Evolutionary conservation across 2,797 vertebrate genomes (phyloP).

Genomic region (Gastrophryne carolinensis): DNA sequence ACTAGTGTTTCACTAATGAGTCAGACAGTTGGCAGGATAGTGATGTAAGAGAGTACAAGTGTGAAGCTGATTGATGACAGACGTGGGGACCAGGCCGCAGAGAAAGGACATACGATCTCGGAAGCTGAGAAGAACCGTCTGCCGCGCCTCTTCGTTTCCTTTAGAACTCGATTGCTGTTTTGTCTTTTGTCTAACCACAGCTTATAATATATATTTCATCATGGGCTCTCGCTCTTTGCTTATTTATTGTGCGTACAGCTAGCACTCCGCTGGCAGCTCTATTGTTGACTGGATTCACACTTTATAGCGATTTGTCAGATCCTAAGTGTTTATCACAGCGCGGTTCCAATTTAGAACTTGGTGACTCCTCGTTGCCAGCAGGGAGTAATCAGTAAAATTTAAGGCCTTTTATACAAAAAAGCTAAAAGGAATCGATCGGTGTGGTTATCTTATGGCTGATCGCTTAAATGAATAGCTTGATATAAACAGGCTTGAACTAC

Average conservation of each 20-base stretch:
- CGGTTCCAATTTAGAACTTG: not conserved
- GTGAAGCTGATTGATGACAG: conserved; percentile 52
- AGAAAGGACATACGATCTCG: conserved; percentile 39
- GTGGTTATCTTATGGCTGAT: too few species aligned
- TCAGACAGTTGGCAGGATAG: conserved; percentile 53
- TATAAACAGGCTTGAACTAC: too few species aligned
- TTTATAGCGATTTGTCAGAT: conserved; percentile 2
- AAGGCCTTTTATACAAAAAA: too few species aligned
- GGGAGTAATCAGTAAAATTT: not conserved
- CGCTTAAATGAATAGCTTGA: too few species aligned
- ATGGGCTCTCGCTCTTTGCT: not conserved
- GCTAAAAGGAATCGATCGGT: too few species aligned
- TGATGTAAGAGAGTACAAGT: conserved; percentile 48
- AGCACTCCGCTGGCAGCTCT: too few species aligned
- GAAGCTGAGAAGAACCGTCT: conserved; percentile 12
- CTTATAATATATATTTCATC: conserved; percentile 34
- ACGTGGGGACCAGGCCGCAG: conserved; percentile 37
- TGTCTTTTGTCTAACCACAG: conserved; percentile 5
- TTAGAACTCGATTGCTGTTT: conserved; percentile 19
- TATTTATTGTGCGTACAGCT: not conserved
- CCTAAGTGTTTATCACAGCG: conserved; percentile 13
- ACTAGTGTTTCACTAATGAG: conserved; percentile 53
- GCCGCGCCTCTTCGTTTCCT: conserved; percentile 27
- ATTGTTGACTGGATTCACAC: conserved; percentile 11
- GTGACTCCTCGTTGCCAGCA: not conserved